Evolutionary conservation across 2,797 vertebrate species (phyloP).

Genomic region (Austrolebias charrua): DNA sequence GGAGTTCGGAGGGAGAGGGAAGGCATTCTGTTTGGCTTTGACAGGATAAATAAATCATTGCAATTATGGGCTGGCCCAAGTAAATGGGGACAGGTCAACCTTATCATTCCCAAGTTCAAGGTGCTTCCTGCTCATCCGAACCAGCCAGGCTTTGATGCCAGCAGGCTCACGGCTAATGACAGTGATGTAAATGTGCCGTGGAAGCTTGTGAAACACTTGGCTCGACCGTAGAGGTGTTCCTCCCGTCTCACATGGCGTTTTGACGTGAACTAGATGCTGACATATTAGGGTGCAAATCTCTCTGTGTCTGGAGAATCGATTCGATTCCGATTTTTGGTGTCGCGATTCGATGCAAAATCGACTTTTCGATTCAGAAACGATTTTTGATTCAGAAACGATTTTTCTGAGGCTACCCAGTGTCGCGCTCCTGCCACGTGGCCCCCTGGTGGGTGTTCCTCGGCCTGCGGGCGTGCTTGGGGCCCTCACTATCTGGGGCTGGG

Average conservation of each 20-base stretch:
- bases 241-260: constrained; percentile 22
- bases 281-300: too few species aligned
- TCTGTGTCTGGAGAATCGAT: too few species aligned
- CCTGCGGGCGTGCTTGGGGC: too few species aligned
- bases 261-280: constrained; percentile 22
- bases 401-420: too few species aligned
- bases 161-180: constrained; percentile 43
- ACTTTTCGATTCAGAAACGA: too few species aligned
- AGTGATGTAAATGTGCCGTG: constrained; percentile 54
- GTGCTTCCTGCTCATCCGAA: constrained; percentile 68
- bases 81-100: constrained; percentile 71
- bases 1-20: constrained; percentile 26
- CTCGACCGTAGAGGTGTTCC: constrained; percentile 17
- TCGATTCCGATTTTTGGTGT: too few species aligned
- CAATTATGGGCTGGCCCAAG: constrained; percentile 71
- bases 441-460: too few species aligned
- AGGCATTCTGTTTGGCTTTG: constrained; percentile 57
- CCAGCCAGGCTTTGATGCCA: constrained; percentile 56
- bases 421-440: too few species aligned
- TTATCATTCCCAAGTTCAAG: constrained; percentile 73
- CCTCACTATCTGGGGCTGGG: too few species aligned
- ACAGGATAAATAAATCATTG: constrained; percentile 76
- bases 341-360: too few species aligned
- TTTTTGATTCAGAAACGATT: too few species aligned
- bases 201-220: constrained; percentile 49